Base-by-base conservation (phyloP, 2,113 vertebrate species). In the Hydrochoerus hydrochaeris region DNA sequence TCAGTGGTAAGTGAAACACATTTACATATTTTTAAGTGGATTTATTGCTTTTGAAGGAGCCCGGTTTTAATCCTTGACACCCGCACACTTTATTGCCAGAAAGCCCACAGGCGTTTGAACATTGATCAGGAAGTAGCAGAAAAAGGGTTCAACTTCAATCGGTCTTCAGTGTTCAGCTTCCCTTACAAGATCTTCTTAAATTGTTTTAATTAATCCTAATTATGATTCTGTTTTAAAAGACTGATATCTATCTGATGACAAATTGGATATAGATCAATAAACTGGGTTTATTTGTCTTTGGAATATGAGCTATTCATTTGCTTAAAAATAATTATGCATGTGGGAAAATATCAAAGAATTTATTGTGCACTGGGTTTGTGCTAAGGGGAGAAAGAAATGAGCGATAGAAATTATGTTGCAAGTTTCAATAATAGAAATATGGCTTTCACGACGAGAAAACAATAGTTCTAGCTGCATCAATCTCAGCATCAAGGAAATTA, bases 21-120 rank as follows among this genome's bases (percentile, higher is more conserved):
- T 97, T 98, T 97, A 94, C 97, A 98, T 98, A 98, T 98, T 96
- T 98, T 97, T 97, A 96, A 97, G 93, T 97, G 96, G 80, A 98
- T 98, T 96, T 97, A 97, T 97, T 97, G 94, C 96, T 96, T 86
- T 96, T 97, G 96, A 97, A 96, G 96, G 90, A 94, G 62, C 67
- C 95, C 85, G 78, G 90, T 96, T 97, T 80, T 97, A 98, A 96
- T 98, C 92, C 90, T 93, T 97, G 95, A 96, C 97, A 97, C 80
- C 52, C 94, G 94, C 94, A 89, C 86, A 94, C 44, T 54, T 82
- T 95, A 95, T 95, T 95, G 93, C 94, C 90, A 97, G 95, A 91
- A 97, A 97, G 94, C 96, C 97, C 67, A 91, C 60, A 71, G 97
- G 97, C 96, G 1, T 60, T 92, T 73, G 92, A 90, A 93, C 94